Conservation (phyloP, 2,797 vertebrate genomes). For the Pyrocephalus nanus region DNA sequence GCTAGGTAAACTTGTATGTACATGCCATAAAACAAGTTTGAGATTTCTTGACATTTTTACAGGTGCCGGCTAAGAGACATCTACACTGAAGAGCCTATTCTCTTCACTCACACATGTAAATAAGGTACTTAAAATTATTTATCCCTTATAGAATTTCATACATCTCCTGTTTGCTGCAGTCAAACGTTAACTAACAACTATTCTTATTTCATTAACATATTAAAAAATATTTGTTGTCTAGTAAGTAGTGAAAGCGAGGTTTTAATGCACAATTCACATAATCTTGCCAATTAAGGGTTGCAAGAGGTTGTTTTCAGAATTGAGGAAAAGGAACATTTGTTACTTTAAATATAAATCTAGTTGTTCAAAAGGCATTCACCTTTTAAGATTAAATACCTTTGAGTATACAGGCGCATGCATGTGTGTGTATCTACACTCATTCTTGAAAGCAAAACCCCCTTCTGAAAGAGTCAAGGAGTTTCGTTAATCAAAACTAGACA, state of each 20-base stretch:
- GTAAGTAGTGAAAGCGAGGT: not conserved
- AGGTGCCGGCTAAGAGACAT: not conserved
- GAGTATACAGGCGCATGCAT: accelerated
- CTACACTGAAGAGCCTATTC: not conserved
- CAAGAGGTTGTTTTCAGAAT: not conserved
- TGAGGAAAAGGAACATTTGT: not conserved
- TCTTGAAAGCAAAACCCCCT: not conserved
- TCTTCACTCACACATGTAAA: not conserved
- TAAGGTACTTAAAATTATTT: not conserved
- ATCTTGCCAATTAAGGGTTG: not conserved
- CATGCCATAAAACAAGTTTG: not conserved
- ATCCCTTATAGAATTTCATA: not conserved
- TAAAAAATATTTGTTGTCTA: not conserved
- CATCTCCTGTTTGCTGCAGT: not conserved
- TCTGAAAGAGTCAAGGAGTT: not conserved
- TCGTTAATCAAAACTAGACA: not conserved
- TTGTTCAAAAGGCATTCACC: not conserved
- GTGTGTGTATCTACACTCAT: not conserved
- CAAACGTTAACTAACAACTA: not conserved
- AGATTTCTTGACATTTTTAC: not conserved
- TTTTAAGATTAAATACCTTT: not conserved
- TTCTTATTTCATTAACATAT: not conserved
- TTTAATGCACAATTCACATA: not conserved
- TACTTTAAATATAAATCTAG: not conserved
- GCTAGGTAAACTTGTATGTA: not conserved